Base-by-base conservation (phyloP, 1,140 invertebrate genomes). In the Euura lappo region DNA sequence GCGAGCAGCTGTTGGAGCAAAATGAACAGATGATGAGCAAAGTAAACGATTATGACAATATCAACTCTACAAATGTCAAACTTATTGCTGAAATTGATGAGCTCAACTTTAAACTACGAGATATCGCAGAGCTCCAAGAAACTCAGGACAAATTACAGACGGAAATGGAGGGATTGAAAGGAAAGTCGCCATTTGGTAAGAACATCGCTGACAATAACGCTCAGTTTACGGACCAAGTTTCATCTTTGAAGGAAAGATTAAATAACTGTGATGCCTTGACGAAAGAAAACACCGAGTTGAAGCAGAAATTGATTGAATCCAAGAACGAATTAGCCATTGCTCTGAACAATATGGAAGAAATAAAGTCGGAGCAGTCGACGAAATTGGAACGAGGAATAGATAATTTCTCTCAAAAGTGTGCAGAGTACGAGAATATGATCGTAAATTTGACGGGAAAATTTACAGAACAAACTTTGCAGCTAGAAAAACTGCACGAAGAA, bases 1-100 rank as follows among this genome's bases (percentile, higher is more conserved):
- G 88, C 5, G 76, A 77, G 69, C 69, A 28, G 7, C 67, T 71
- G 10, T 82, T 84, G 71, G 76, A 80, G 3, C 81, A 79, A 67
- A 83, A 84, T 60, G 80, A 81, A 73, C 83, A 87, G 73, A 72
- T 89, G 64, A 83, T 80, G 68, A 77, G 77, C 44, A 83, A 87
- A 74, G 79, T 83, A 1, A 76, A 75, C 1, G 64, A 71, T 6
- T 76, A 74, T 44, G 73, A 78, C 42, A 70, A 77, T 45, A 44
- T 79, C 2, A 64, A 78, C 46, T 11, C 42, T 8, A 75, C 71
- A 66, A 83, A 80, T 60, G 72, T 51, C 28, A 80, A 78, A 71
- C 74, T 83, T 11, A 72, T 71, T 68, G 78, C 72, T 6, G 79
- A 84, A 72, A 80, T 80, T 44, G 77, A 81, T 74, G 74, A 77